phyloP scores from a whole-genome alignment of 2,113 vertebrate species.

The Bubalus kerabau region DNA sequence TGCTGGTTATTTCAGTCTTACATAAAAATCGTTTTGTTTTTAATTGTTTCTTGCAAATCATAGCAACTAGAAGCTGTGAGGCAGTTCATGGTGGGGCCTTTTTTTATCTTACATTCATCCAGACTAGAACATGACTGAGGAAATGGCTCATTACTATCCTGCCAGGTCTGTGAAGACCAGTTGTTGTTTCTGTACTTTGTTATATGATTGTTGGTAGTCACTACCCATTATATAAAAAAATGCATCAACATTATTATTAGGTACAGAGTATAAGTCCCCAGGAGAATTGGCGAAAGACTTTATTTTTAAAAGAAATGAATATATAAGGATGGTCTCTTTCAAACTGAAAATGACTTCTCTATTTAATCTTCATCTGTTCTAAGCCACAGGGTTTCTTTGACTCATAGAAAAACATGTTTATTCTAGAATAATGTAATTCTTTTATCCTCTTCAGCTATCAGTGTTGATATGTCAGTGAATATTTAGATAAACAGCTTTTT shows the following conservation, averaged over 20 bases:
- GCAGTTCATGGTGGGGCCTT: background rate
- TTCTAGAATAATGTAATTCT: background rate
- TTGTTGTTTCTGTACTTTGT: background rate
- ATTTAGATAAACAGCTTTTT: background rate
- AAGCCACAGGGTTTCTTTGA: background rate
- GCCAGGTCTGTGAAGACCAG: background rate
- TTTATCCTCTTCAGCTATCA: background rate
- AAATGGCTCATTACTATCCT: background rate
- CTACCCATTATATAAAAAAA: background rate
- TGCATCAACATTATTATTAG: background rate
- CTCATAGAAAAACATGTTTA: background rate
- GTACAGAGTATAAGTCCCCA: background rate
- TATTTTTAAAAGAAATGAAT: background rate
- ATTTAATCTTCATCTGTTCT: background rate
- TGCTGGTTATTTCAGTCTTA: background rate
- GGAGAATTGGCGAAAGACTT: background rate
- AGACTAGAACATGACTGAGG: background rate
- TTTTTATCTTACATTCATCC: background rate
- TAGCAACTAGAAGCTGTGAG: background rate
- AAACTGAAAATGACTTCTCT: background rate
- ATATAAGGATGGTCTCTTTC: background rate
- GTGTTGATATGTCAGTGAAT: background rate
- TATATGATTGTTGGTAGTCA: background rate
- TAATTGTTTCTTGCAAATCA: background rate
- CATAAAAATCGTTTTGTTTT: background rate